Conservation (phyloP, 2,888 invertebrate species). For the Agonopterix arenella region DNA sequence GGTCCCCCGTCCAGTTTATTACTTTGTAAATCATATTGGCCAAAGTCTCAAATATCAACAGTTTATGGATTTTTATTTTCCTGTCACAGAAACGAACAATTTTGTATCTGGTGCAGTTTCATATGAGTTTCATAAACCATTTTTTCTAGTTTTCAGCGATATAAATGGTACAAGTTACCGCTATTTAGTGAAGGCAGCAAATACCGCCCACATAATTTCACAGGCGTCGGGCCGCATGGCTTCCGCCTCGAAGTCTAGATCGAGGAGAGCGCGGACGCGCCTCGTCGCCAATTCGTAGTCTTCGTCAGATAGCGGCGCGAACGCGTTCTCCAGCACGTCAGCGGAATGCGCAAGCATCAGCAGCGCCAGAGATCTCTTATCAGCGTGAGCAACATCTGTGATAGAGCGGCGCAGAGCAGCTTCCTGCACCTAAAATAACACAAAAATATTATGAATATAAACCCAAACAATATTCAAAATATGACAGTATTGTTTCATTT, state of each 20-base stretch:
- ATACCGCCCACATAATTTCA: constrained; percentile 99
- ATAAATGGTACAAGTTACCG: constrained; percentile 38
- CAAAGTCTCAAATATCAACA: no score
- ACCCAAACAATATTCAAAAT: no score
- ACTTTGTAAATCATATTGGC: no score
- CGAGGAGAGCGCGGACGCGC: constrained; percentile 95
- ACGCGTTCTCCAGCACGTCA: constrained; percentile 99
- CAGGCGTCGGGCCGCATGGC: constrained; percentile 93
- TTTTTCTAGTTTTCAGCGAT: constrained; percentile 21
- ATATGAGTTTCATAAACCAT: neutral
- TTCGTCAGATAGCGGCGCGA: constrained; percentile 97
- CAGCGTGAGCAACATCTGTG: constrained; percentile 98
- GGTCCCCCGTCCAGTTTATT: no score
- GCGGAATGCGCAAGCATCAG: constrained; percentile 98
- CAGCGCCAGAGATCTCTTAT: constrained; percentile 94
- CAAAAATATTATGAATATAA: no score
- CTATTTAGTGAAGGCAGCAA: constrained; percentile 98
- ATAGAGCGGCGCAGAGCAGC: constrained; percentile 97
- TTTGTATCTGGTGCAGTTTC: neutral
- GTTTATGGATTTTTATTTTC: no score
- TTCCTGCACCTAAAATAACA: constrained; percentile 89
- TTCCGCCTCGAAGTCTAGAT: constrained; percentile 98
- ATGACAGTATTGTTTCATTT: neutral
- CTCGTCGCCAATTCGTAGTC: constrained; percentile 99
- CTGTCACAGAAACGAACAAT: neutral